These are phyloP conservation scores for Salvelinus fontinalis DNA, from an alignment of 2,113 vertebrate species.

Conservation along the genomic window DNA sequence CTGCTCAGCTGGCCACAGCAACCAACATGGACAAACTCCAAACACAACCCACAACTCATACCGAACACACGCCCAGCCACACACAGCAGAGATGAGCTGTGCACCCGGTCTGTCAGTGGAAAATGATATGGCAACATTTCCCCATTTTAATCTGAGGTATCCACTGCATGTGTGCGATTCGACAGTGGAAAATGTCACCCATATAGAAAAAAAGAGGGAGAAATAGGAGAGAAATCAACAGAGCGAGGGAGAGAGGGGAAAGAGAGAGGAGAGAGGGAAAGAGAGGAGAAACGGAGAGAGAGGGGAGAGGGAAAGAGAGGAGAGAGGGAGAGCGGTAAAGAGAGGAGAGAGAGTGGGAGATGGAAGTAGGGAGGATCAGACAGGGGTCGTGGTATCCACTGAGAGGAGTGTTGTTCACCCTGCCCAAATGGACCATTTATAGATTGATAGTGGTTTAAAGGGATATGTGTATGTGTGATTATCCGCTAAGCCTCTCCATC, in stretches of 20 bases:
- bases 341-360: background rate
- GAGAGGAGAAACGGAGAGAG: too few relatives aligned
- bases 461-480: background rate
- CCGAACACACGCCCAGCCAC: conserved; percentile 2
- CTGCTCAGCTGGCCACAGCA: conserved; percentile 58
- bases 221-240: background rate
- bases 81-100: background rate
- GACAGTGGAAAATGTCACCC: conserved; percentile 38
- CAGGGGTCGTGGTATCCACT: background rate
- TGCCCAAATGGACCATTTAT: background rate
- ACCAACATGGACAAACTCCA: conserved; percentile 51
- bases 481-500: too few relatives aligned
- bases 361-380: background rate
- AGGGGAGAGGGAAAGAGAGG: too few relatives aligned
- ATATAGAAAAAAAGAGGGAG: background rate
- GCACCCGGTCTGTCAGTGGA: conserved; percentile 35
- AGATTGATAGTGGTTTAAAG: background rate
- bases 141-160: background rate
- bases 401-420: background rate
- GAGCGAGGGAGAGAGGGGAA: background rate
- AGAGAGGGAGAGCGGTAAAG: too few relatives aligned
- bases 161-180: background rate
- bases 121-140: conserved; percentile 41
- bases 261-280: background rate
- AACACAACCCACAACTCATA: conserved; percentile 1